Evolutionary conservation across 2,113 vertebrate genomes (phyloP), one percentile per base, ranked within the genome.

Genomic region (Propithecus coquereli): DNA sequence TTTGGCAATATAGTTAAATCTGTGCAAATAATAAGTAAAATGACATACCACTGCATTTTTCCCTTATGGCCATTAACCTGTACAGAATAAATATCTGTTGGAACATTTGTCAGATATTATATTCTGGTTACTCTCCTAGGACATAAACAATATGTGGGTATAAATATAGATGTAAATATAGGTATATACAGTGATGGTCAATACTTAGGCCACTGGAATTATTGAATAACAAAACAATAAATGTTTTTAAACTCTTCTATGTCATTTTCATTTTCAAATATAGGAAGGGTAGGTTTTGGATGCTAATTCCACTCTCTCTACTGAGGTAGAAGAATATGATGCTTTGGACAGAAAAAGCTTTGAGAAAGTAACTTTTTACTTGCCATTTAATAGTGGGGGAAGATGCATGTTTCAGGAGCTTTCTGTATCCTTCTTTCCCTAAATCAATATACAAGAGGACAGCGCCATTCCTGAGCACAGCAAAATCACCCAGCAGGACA

Each of bases 51-150:
- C 23, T 79, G 57, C 17, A 45, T 86, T 90, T 87, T 77, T 40
- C 59, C 11, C 27, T 40, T 77, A 6, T 92, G 80, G 14, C 14
- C 40, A 4, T 81, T 95, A 80, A 68, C 30, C 34, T 95, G 6
- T 10, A 77, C 32, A 87, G 57, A 96, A 77, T 74, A 91, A 57
- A 34, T 84, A 47, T 86, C 90, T 91, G n/a, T 85, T 83, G 63
- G 70, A 61, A 76, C 18, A 80, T 37, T 65, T 92, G 37, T 90
- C 61, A 71, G 14, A 6, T 65, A 32, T n/a, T 91, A 52, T 50
- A 22, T 54, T 90, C 66, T 1, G 0, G 8, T 85, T 68, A 86
- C 37, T 63, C 0, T 91, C 50, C 40, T 50, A 61, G 20, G 37
- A 40, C 73, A n/a, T 70, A 92, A 93, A 66, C 82, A 71, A 32